phyloP scores from a whole-genome alignment of 2,888 invertebrate species.

The Drymonia ruficornis region DNA sequence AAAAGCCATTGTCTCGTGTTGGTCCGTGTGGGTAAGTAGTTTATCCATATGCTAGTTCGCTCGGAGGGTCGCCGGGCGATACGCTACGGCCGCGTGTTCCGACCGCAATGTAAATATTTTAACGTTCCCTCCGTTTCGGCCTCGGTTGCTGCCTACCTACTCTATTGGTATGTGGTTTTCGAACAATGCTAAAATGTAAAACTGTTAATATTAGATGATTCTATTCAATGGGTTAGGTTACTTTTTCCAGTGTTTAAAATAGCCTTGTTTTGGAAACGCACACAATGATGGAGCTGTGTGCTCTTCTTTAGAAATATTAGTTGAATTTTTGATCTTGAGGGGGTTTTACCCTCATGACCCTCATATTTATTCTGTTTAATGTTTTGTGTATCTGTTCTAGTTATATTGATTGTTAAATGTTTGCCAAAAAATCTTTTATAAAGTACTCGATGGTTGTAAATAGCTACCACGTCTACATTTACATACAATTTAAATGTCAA shows the following conservation, averaged over 20 bases:
- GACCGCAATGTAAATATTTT: slow-evolving; percentile 74
- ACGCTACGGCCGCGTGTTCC: slow-evolving; percentile 52
- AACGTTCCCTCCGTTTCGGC: slow-evolving; percentile 56
- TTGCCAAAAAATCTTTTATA: no score
- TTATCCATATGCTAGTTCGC: slow-evolving; percentile 43
- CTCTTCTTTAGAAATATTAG: not conserved
- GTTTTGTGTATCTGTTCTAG: no score
- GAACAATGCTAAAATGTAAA: slow-evolving; percentile 31
- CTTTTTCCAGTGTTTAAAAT: not conserved
- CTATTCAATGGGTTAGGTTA: slow-evolving; percentile 9
- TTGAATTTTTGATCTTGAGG: no score
- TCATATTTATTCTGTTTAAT: no score
- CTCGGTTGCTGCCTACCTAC: slow-evolving; percentile 38
- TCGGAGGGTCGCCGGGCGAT: slow-evolving; percentile 45
- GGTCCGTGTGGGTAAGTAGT: slow-evolving; percentile 29
- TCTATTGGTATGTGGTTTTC: slow-evolving; percentile 53
- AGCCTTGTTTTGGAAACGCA: not conserved
- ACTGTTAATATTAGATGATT: slow-evolving; percentile 29
- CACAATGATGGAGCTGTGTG: not conserved
- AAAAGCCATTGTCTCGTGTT: slow-evolving; percentile 28
- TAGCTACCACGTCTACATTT: slow-evolving; percentile 10
- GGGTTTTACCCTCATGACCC: no score
- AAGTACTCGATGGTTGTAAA: no score
- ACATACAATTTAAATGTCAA: slow-evolving; percentile 14
- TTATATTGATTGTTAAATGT: no score